phyloP scores from a whole-genome alignment of 2,797 vertebrate genomes.

The Sebastes glaucus region DNA sequence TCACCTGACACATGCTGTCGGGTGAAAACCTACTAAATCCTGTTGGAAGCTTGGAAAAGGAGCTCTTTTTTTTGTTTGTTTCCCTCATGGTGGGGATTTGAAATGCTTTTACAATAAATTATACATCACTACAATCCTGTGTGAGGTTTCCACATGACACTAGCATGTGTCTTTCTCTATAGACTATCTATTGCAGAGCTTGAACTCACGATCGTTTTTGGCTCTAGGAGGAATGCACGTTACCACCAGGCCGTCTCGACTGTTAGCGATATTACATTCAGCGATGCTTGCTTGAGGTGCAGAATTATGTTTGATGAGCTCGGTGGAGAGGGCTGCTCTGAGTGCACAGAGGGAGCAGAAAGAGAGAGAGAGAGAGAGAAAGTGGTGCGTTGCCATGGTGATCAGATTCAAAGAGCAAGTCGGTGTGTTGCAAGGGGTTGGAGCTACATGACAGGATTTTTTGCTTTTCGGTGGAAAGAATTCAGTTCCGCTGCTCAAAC shows the following conservation, averaged over 20 bases:
- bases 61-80: not conserved
- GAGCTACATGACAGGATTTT: slow-evolving; percentile 65
- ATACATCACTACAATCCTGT: not conserved
- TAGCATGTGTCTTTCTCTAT: not conserved
- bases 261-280: slow-evolving; percentile 15
- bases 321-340: slow-evolving; percentile 2
- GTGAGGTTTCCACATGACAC: not conserved
- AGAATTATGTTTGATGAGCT: slow-evolving; percentile 51
- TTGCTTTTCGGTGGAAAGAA: slow-evolving; percentile 55
- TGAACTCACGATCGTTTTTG: slow-evolving; percentile 18
- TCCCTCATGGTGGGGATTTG: not conserved
- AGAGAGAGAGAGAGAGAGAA: slow-evolving; percentile 27
- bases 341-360: slow-evolving; percentile 28
- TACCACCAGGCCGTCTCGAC: not conserved
- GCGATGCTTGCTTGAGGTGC: slow-evolving; percentile 32
- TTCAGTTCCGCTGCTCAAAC: slow-evolving; percentile 41
- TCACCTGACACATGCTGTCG: not conserved
- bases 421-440: slow-evolving; percentile 53
- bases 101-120: slow-evolving; percentile 4
- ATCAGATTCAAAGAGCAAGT: slow-evolving; percentile 64
- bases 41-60: not conserved
- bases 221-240: not conserved
- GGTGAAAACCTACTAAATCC: not conserved
- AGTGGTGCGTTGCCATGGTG: slow-evolving; percentile 80
- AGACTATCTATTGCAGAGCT: not conserved